Evolutionary conservation across 2,888 invertebrate genomes (phyloP), one percentile per base, ranked within the genome.

Genomic region (Aphodius sticticus): DNA sequence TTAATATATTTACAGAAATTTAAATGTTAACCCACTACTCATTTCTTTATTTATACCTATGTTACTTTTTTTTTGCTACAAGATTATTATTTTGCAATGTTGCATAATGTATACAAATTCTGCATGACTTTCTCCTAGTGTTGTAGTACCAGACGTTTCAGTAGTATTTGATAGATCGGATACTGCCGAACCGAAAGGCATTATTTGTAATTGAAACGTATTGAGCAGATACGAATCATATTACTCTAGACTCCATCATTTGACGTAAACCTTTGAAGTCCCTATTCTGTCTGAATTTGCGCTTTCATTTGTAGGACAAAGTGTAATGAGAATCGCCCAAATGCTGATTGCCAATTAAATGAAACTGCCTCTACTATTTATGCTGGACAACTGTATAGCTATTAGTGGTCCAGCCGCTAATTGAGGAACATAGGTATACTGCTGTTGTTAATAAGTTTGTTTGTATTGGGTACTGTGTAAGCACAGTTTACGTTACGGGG

Each of bases 261-360:
- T 5, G 12, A 53, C 53, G 53, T 53, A 53, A 53, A 53, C 9
- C 53, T 53, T 53, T 53, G 53, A 2, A 2, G 53, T 53, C 53
- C 53, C 1, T 53, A 53, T 12, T 7, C 53, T 53, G 53, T 9
- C 53, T 53, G 53, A 53, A 12, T 53, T 53, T 53, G 2, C 53
- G 53, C 53, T 53, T 53, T 53, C 6, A 53, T 53, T 2, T 53
- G 53, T 5, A 53, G 7, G 9, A 53, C 53, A 53, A 53, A 53
- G 53, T 12, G 53, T 53, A 53, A 53, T 53, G 53, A 53, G 53
- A 53, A 53, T 53, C 53, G 53, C 1, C 53, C 53, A 53, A 53
- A 53, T 53, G 53, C 53, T 53, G 53, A 53, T 53, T 53, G 53
- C 53, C 53, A 53, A 53, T 53, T 53, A 53, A 53, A 53, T 53